Conservation (phyloP, 2,888 invertebrate genomes). For the Drosophila formosana region DNA sequence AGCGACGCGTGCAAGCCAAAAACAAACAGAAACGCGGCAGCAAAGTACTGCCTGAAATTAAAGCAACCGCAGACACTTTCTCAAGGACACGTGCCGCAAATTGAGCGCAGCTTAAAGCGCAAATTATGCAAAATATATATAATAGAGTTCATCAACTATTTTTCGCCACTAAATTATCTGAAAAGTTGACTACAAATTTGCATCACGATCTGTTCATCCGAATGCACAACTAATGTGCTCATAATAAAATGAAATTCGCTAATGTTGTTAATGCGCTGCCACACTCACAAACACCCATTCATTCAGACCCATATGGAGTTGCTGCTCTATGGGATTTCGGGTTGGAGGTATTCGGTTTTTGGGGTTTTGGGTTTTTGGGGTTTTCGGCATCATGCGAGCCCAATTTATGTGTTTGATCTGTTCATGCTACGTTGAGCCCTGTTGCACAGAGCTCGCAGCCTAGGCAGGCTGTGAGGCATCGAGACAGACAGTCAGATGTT, state of each 20-base stretch:
- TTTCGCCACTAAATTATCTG: conserved; percentile 8
- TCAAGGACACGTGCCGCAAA: conserved; percentile 29
- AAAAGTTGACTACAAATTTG: conserved; percentile 22
- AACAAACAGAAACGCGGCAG: conserved; percentile 24
- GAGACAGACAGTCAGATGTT: conserved; percentile 15
- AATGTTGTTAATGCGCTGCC: conserved; percentile 42
- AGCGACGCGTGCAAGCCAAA: conserved; percentile 39
- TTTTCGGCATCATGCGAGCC: conserved; percentile 31
- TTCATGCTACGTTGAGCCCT: conserved; percentile 68
- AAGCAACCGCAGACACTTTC: conserved; percentile 20
- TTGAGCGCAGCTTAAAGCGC: conserved; percentile 7
- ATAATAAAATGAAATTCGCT: conserved; percentile 42
- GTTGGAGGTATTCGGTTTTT: conserved; percentile 17
- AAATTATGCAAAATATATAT: conserved; percentile 1
- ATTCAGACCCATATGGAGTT: conserved; percentile 5
- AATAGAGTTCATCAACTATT: conserved; percentile 2
- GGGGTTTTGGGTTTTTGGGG: conserved; percentile 7
- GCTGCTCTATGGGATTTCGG: conserved; percentile 6
- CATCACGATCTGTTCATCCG: conserved; percentile 4
- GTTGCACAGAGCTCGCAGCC: conserved; percentile 26
- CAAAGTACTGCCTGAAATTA: conserved; percentile 23
- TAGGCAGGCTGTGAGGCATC: not conserved
- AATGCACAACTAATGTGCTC: conserved; percentile 44
- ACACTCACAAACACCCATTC: not conserved
- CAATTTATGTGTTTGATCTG: conserved; percentile 73